Evolutionary conservation across 2,888 invertebrate species (phyloP), one percentile per base, ranked within the genome.

Genomic region (Steinernema carpocapsae): DNA sequence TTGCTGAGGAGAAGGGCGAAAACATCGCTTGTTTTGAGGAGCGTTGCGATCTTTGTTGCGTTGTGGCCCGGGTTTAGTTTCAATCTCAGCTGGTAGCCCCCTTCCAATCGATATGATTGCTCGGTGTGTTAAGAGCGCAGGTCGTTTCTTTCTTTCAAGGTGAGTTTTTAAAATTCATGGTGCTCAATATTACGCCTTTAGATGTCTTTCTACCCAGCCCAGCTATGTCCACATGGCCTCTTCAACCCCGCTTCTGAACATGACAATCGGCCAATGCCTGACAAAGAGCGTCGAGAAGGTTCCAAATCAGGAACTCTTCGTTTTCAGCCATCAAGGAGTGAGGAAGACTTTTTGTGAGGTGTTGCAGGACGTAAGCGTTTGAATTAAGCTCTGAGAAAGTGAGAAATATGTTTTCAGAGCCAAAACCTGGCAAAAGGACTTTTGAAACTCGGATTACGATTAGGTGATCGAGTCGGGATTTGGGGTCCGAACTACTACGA

Each of bases 401-500:
- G 10, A 6, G 24, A 56, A 4, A 19, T 2, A 4, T 56, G 24
- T 22, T 32, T 32, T 32, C 32, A 64, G 37, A 64, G 32, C 3
- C 32, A 45, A 42, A 89, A 89, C 72, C 83, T 93, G 2, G 93
- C 93, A 0, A 92, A 92, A 0, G 92, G 92, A 0, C 89, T 94
- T 0, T 82, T 90, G 24, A 90, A 90, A 32, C 82, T 93, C n/a
- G 93, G 93, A 0, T 84, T 94, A 14, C 85, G 91, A 72, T 90
- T 88, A 22, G 93, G 93, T 0, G 94, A 94, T 85, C 88, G 92
- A 10, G 85, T 94, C 0, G 94, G 92, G 0, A 89, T 94, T 19
- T 93, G 93, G 92, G 91, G 92, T 0, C 93, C 93, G 0, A 94
- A 93, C 88, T 89, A 78, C 46, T 86, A 91, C 51, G 92, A 93